Evolutionary conservation across 2,113 vertebrate species (phyloP), one percentile per base, ranked within the genome.

Genomic region (Psilopsiagon aymara): DNA sequence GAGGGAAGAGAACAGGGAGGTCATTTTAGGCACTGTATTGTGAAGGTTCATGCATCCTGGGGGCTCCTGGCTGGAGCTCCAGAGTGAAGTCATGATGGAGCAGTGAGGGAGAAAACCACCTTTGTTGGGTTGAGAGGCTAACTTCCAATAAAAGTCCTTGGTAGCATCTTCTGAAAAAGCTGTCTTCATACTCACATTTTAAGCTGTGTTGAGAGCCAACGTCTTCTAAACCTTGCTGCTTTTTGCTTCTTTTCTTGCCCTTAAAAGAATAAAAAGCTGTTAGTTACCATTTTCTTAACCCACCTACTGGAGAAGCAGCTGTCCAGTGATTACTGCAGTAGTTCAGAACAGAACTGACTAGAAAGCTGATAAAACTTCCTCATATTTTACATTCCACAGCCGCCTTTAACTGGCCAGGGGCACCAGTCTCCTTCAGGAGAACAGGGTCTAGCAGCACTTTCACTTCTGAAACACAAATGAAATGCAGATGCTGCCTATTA

Each of bases 161-260:
- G 44, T 7, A 4, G 17, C 33, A 43, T 46, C 88, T 71, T 71
- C 69, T 60, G 46, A 13, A 49, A 67, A 28, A 79, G 29, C 51
- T 37, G 14, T 68, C 98, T 75, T 88, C 69, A 62, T 10, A 81
- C 51, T 52, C 74, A 29, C 10, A 66, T 78, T 68, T 96, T 66
- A 87, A 98, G 93, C 77, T 97, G 98, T 92, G 94, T 97, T 87
- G 98, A 86, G 20, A 98, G 74, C 99, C 99, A 99, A 2, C 76
- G 96, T 85, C 98, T 98, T 89, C 98, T 99, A 95, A 98, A 97
- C 85, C 97, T 98, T 82, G 93, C 92, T 37, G 99, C 98, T 97
- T 97, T 98, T 81, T 97, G 93, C 90, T 99, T 99, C 83, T 97
- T 81, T 41, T 98, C 94, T 53, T 90, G 75, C 24, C 98, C 99